Evolutionary conservation across 2,113 vertebrate species (phyloP), one percentile per base, ranked within the genome.

Genomic region (Rhombomys opimus): DNA sequence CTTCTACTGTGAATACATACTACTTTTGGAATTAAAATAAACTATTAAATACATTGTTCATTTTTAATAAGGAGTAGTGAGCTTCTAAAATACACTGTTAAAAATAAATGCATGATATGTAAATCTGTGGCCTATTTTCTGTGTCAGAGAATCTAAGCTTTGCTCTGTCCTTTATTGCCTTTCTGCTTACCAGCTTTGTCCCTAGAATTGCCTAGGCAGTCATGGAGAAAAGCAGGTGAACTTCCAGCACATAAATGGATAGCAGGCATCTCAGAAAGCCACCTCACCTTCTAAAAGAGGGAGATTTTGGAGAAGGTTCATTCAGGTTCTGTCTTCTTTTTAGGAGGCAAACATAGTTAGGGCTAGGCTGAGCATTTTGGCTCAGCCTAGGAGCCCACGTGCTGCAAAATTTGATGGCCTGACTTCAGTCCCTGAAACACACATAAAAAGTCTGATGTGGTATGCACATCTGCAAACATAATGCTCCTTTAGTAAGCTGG

Each of bases 31-130:
- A 94, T 96, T 86, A 97, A 97, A 96, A 95, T 94, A 88, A 94
- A 91, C 96, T 86, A 96, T 97, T 96, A 94, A 97, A 97, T 73
- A 73, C 67, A 95, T 96, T 72, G 59, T 92, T 97, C 96, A 97
- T 94, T 96, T 97, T 97, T 96, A 96, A 97, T 96, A 95, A 85
- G 87, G 87, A 93, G 18, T 93, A 81, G 90, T 50, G 94, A 95
- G 95, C 32, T n/a, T 93, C 92, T 92, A 90, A 94, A 97, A 95
- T 76, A 18, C 57, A 70, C 88, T 96, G 94, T 95, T 82, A 93
- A 97, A 96, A 97, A 96, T 89, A 97, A 97, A 95, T 87, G 86
- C 54, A 35, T 65, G 35, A 57, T 25, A 91, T 94, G 82, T 88
- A 90, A 87, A 95, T 82, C 50, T 0, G 5, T 94, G 97, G 77